Conservation (phyloP, 2,113 vertebrate species). For the Caranx ignobilis region DNA sequence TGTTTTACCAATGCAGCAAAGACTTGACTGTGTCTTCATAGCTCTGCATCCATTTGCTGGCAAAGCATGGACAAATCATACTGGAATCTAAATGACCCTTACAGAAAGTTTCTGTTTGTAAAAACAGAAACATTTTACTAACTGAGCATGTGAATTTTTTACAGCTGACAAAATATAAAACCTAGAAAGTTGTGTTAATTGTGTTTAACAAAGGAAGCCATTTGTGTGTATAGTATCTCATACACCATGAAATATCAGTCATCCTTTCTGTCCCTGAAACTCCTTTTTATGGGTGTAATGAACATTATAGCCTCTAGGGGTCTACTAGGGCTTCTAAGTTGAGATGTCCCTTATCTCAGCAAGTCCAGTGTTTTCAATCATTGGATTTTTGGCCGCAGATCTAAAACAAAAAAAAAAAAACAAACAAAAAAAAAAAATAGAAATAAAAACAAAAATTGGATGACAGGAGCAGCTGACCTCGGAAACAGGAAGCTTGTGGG, state of each 20-base stretch:
- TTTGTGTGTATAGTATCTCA: not conserved
- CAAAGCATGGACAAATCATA: not conserved
- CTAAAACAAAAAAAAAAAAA: too few relatives aligned
- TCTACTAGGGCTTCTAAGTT: not conserved
- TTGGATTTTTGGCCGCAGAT: not conserved
- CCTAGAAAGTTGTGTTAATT: not conserved
- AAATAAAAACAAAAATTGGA: not conserved
- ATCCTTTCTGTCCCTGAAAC: not conserved
- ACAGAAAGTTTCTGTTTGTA: too few relatives aligned
- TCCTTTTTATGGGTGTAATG: not conserved
- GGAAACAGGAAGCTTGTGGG: conserved; percentile 84
- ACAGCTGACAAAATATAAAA: too few relatives aligned
- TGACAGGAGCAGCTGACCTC: conserved; percentile 77
- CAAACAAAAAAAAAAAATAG: too few relatives aligned
- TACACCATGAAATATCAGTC: not conserved
- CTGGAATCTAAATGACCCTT: not conserved
- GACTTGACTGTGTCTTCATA: not conserved
- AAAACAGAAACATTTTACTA: not conserved
- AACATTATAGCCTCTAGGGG: not conserved
- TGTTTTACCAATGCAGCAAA: not conserved
- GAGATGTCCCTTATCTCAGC: not conserved
- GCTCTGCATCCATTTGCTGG: not conserved
- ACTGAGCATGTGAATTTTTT: not conserved
- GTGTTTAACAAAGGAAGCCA: not conserved
- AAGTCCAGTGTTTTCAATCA: not conserved